A percentile compares a stretch with the other conserved stretches of the same genome.
These are phyloP conservation scores for Antheraea mylitta DNA, from an alignment of 1,140 invertebrate genomes.

Conservation along the genomic window DNA sequence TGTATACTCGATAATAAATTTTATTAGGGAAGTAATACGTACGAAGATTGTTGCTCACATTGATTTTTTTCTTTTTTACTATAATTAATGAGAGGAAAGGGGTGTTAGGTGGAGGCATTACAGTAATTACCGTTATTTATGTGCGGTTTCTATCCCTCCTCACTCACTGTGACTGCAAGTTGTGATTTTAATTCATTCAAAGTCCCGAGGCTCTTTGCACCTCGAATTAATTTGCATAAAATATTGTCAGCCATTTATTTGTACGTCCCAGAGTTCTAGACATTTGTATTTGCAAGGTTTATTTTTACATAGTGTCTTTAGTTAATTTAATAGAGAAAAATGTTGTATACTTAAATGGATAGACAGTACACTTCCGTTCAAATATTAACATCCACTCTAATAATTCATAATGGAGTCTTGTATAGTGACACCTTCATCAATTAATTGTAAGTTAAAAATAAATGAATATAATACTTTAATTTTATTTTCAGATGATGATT, in stretches of 20 bases:
- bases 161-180: slow-evolving; percentile 53
- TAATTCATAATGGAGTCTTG: no score
- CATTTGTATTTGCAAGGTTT: slow-evolving; percentile 50
- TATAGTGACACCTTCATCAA: no score
- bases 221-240: slow-evolving; percentile 69
- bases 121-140: slow-evolving; percentile 70
- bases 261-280: slow-evolving; percentile 26
- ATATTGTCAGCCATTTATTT: slow-evolving; percentile 62
- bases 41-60: slow-evolving; percentile 9
- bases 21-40: not conserved
- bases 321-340: slow-evolving; percentile 24
- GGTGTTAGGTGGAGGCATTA: slow-evolving; percentile 17
- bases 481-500: slow-evolving; percentile 86
- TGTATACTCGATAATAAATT: slow-evolving; percentile 1
- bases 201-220: slow-evolving; percentile 60
- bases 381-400: no score
- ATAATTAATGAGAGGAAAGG: slow-evolving; percentile 30
- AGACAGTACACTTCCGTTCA: no score
- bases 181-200: slow-evolving; percentile 71
- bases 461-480: slow-evolving; percentile 15
- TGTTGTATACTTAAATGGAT: no score
- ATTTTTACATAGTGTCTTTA: slow-evolving; percentile 32
- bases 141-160: slow-evolving; percentile 56
- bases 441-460: not conserved
- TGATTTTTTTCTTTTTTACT: slow-evolving; percentile 18